Evolutionary conservation across 2,797 vertebrate species (phyloP).

Genomic region (Betta splendens): DNA sequence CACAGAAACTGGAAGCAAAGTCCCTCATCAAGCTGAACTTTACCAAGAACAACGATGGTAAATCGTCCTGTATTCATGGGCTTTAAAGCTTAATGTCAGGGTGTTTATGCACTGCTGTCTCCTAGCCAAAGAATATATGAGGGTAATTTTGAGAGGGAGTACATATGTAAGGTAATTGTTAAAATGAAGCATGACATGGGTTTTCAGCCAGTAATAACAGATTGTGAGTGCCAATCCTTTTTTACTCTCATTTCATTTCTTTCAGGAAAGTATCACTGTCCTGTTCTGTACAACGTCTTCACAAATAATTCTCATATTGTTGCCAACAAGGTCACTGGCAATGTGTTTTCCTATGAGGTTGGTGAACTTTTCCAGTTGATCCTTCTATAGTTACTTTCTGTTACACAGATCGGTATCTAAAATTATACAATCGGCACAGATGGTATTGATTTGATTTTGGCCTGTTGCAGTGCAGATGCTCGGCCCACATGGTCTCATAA

Average conservation of each 20-base stretch:
- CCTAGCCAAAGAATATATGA: neutral
- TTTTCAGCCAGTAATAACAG: slow-evolving; percentile 3
- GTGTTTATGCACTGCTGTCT: slow-evolving; percentile 2
- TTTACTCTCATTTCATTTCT: slow-evolving; percentile 14
- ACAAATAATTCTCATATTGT: slow-evolving; percentile 97
- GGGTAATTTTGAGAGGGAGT: slow-evolving; percentile 11
- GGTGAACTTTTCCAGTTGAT: slow-evolving; percentile 31
- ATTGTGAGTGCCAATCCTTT: neutral
- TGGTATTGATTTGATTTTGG: slow-evolving; percentile 20
- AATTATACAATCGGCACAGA: slow-evolving; percentile 8
- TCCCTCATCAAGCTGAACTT: slow-evolving; percentile 94
- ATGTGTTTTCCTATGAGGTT: slow-evolving; percentile 94
- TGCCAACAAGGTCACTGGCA: slow-evolving; percentile 91
- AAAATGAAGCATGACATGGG: slow-evolving; percentile 3
- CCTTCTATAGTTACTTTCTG: neutral
- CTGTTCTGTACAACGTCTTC: slow-evolving; percentile 94
- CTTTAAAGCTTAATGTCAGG: neutral
- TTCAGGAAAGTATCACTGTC: slow-evolving; percentile 95
- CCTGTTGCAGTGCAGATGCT: slow-evolving; percentile 8
- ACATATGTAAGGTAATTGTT: neutral
- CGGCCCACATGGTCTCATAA: slow-evolving; percentile 20
- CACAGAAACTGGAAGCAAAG: slow-evolving; percentile 93
- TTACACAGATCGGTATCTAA: slow-evolving; percentile 16
- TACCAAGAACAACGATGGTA: slow-evolving; percentile 94
- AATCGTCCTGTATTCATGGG: slow-evolving; percentile 37